A percentile compares a stretch with the other conserved stretches of the same genome.
Evolutionary conservation across 2,113 vertebrate genomes (phyloP).

Genomic region (Azemiops feae): DNA sequence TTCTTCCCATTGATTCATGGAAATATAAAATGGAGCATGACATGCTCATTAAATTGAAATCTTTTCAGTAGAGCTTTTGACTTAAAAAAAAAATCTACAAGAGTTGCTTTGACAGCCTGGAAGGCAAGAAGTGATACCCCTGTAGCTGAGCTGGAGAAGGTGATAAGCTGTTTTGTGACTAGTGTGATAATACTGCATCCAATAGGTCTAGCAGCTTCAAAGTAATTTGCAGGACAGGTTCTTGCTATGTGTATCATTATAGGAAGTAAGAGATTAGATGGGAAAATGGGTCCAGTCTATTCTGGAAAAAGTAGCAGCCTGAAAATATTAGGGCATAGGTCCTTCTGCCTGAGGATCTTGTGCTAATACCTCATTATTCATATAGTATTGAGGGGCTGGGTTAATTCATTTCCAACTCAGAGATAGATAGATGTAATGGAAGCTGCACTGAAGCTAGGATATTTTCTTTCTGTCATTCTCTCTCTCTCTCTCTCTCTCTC

Average conservation of each 20-base stretch:
- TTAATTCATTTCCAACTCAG: not conserved
- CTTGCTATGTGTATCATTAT: not conserved
- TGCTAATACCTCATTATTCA: not conserved
- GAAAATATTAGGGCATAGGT: not conserved
- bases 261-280: rapidly evolving
- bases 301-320: not conserved
- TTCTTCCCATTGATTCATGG: rapidly evolving
- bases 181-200: not conserved
- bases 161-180: not conserved
- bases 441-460: not conserved
- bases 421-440: not conserved
- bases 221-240: not conserved
- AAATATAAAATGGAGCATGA: not conserved
- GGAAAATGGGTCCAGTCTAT: not conserved
- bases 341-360: not conserved
- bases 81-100: not conserved
- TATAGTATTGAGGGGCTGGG: not conserved
- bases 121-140: not conserved
- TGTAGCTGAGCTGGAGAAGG: not conserved
- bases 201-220: not conserved
- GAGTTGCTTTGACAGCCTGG: not conserved
- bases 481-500: not conserved
- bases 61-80: rapidly evolving
- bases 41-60: not conserved
- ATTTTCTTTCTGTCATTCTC: not conserved